These are phyloP conservation scores for Melolontha melolontha DNA, from an alignment of 2,888 invertebrate species.

Conservation along the genomic window DNA sequence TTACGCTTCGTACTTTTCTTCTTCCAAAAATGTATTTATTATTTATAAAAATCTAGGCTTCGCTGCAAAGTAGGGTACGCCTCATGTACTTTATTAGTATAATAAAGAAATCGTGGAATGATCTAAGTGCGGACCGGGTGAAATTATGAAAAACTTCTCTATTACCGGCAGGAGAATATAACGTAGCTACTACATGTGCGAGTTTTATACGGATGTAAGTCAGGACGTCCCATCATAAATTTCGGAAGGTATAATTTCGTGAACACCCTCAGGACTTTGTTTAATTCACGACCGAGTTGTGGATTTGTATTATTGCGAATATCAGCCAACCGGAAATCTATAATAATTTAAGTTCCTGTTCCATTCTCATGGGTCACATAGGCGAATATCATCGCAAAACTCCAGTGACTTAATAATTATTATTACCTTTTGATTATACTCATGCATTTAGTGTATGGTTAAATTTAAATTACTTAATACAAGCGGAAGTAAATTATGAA, in stretches of 20 bases:
- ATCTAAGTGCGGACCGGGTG: not conserved
- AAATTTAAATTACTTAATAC: too few species aligned
- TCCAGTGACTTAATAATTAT: too few species aligned
- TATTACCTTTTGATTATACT: too few species aligned
- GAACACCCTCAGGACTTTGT: slow-evolving; percentile 8
- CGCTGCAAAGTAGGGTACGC: not conserved
- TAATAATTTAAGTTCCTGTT: not conserved
- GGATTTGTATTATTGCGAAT: slow-evolving; percentile 7
- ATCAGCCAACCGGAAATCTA: slow-evolving; percentile 1
- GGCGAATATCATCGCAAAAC: too few species aligned
- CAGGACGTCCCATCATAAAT: slow-evolving; percentile 5
- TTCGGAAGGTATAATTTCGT: slow-evolving; percentile 1
- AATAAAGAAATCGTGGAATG: slow-evolving; percentile 15
- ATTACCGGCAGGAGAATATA: slow-evolving; percentile 14
- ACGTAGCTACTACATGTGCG: not conserved
- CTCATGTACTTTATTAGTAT: slow-evolving; percentile 1
- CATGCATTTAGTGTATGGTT: too few species aligned
- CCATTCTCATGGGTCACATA: too few species aligned
- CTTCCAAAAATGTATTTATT: not conserved
- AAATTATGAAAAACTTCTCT: slow-evolving; percentile 10
- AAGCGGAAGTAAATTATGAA: too few species aligned
- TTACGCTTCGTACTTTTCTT: too few species aligned
- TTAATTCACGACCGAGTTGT: slow-evolving; percentile 18
- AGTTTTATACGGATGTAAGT: not conserved
- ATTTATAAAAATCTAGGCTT: slow-evolving; percentile 4